Base-by-base conservation (phyloP, 1,140 invertebrate genomes). In the Cylas formicarius region DNA sequence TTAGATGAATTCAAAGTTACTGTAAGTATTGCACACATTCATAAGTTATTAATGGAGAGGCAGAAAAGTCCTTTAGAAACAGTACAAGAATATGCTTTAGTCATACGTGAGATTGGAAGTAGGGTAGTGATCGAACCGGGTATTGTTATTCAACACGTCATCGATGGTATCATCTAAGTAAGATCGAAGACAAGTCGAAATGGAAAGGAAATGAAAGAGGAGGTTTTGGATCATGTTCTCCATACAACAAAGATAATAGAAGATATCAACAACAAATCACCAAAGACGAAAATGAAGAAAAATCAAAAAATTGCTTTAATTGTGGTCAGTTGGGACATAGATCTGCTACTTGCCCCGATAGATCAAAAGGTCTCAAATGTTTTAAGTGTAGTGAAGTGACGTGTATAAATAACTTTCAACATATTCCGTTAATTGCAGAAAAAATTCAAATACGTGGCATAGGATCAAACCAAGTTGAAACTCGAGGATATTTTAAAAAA, bases 121-220 rank as follows among this genome's bases (percentile, higher is more conserved):
- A 46, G 52, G 38, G 35, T 39, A 0, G 19, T 38, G 16, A 43
- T 61, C 1, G 56, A 63, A 20, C n/a, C 20, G 1, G 44, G 41
- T 27, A 34, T 45, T 13, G 20, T 54, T 4, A 60, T 62, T 14
- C 51, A 56, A 50, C 59, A 60, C 22, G 58, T 62, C 3, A 54
- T 60, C 14, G 50, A 61, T 7, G 57, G 51, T 3, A 48, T 60
- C n/a, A n/a, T n/a, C n/a, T n/a, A n/a, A n/a, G n/a, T n/a, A n/a
- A n/a, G n/a, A n/a, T n/a, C n/a, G n/a, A n/a, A n/a, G n/a, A n/a
- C n/a, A n/a, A n/a, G n/a, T n/a, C n/a, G n/a, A n/a, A n/a, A n/a
- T n/a, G n/a, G n/a, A n/a, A n/a, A n/a, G n/a, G n/a, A n/a, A n/a
- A n/a, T n/a, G n/a, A n/a, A n/a, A n/a, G n/a, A n/a, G n/a, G n/a